Evolutionary conservation across 2,888 invertebrate species (phyloP).

Genomic region (Trimorus sp.): DNA sequence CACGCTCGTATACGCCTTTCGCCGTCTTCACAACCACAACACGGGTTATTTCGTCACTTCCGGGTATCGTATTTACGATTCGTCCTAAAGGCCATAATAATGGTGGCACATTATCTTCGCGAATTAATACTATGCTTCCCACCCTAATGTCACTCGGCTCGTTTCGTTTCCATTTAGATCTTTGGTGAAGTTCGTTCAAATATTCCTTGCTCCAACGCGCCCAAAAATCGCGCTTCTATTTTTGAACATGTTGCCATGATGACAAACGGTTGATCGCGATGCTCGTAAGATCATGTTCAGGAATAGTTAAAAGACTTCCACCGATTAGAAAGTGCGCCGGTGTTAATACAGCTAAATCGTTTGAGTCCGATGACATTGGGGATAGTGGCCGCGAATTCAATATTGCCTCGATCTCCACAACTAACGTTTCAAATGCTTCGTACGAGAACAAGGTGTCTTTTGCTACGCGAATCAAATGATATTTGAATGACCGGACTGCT

Average conservation of each 20-base stretch:
- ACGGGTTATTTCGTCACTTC: background rate
- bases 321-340: constrained; percentile 61
- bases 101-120: constrained; percentile 11
- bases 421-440: constrained; percentile 66
- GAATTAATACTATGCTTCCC: constrained; percentile 55
- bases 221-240: constrained; percentile 61
- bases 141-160: constrained; percentile 64
- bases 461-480: constrained; percentile 63
- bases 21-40: background rate
- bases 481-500: constrained; percentile 69
- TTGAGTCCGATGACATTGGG: constrained; percentile 53
- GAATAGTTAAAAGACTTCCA: constrained; percentile 36
- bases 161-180: constrained; percentile 56
- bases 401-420: constrained; percentile 53
- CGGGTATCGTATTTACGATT: background rate
- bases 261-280: constrained; percentile 5
- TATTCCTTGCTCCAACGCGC: constrained; percentile 56
- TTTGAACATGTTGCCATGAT: constrained; percentile 40
- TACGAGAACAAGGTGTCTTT: constrained; percentile 61
- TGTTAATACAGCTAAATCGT: constrained; percentile 41
- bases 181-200: constrained; percentile 42
- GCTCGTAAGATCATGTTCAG: background rate
- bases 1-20: background rate
- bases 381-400: constrained; percentile 60
- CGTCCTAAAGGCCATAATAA: constrained; percentile 32